phyloP scores from a whole-genome alignment of 2,797 vertebrate species.

The Chelon auratus region DNA sequence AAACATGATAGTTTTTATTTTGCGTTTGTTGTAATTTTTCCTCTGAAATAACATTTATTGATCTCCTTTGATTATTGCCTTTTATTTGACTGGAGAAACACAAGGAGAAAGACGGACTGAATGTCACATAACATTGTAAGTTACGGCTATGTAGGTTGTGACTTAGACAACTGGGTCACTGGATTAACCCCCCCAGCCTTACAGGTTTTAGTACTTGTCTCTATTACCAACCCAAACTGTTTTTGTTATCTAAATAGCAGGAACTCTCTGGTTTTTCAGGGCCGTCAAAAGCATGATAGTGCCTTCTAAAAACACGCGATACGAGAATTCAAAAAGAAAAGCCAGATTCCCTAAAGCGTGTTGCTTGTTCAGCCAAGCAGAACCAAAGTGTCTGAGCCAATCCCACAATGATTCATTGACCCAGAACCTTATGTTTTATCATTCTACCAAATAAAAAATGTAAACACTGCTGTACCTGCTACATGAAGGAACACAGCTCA shows the following conservation, averaged over 20 bases:
- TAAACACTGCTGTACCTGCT: neutral
- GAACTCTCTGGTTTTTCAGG: conserved; percentile 13
- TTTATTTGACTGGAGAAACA: neutral
- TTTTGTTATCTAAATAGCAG: conserved; percentile 43
- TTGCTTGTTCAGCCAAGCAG: conserved; percentile 41
- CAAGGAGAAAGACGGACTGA: neutral
- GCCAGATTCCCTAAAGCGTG: conserved; percentile 36
- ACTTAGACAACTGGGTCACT: conserved; percentile 40
- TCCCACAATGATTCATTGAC: conserved; percentile 30
- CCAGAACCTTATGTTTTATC: conserved; percentile 17
- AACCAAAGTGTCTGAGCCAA: conserved; percentile 43
- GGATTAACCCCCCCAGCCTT: conserved; percentile 1
- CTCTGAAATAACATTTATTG: too few relatives aligned
- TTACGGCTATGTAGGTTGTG: neutral
- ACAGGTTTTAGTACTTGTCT: conserved; percentile 14
- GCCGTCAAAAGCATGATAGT: conserved; percentile 30
- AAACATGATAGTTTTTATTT: neutral
- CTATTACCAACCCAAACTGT: conserved; percentile 22
- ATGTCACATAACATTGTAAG: neutral
- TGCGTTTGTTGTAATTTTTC: too few relatives aligned
- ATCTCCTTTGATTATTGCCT: neutral
- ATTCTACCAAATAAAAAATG: neutral
- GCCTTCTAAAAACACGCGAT: conserved; percentile 33
- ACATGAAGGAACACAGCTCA: neutral
- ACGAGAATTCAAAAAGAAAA: conserved; percentile 35